A percentile compares a stretch with the other conserved stretches of the same genome.
Conservation (phyloP, 2,113 vertebrate genomes). For the Shinisaurus crocodilurus region DNA sequence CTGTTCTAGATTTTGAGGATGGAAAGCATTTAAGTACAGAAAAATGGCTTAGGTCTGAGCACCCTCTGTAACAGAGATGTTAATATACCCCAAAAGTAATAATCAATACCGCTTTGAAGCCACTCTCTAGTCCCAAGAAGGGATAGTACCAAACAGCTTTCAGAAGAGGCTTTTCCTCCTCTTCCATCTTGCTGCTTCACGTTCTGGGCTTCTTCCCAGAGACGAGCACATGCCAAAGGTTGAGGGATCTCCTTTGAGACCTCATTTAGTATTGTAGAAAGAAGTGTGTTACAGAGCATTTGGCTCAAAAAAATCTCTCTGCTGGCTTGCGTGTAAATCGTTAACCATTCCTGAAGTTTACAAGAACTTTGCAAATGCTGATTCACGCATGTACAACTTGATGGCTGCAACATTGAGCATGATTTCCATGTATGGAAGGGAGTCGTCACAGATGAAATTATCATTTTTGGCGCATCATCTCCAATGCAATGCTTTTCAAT, state of each 20-base stretch:
- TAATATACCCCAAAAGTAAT: background rate
- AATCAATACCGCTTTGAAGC: background rate
- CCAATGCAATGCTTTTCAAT: background rate
- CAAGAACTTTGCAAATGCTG: background rate
- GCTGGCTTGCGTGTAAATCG: background rate
- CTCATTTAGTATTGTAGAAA: background rate
- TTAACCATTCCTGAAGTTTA: background rate
- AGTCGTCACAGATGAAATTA: background rate
- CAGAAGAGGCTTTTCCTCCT: background rate
- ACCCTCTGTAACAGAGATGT: background rate
- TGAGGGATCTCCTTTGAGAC: background rate
- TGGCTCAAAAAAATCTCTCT: background rate
- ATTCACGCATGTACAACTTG: background rate
- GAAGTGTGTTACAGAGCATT: background rate
- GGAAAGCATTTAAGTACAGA: background rate
- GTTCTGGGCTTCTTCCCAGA: background rate
- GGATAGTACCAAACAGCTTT: background rate
- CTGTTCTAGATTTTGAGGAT: background rate
- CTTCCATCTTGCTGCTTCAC: background rate
- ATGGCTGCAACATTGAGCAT: background rate
- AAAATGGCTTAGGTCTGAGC: background rate
- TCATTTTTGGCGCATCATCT: background rate
- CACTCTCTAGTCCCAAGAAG: background rate
- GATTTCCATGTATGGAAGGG: background rate
- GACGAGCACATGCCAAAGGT: background rate